These are phyloP conservation scores for Netelia inedita DNA, from an alignment of 2,888 invertebrate species.

Conservation along the genomic window DNA sequence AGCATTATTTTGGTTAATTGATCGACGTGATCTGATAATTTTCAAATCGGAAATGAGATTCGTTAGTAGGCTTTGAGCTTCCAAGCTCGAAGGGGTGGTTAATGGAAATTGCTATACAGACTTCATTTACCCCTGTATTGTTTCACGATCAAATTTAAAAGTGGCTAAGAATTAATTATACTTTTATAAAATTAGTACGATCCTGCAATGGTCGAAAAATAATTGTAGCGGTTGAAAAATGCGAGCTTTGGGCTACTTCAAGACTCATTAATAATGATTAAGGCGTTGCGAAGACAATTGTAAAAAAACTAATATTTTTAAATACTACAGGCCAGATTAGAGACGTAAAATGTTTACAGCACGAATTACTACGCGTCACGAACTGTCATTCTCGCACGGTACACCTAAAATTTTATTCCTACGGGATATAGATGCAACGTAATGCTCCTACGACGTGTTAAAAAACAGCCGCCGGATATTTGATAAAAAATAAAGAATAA, in stretches of 20 bases:
- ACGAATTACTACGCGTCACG: constrained; percentile 10
- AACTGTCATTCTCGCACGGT: constrained; percentile 6
- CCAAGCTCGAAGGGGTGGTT: background rate
- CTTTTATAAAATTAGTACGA: too few species aligned
- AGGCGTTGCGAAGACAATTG: constrained; percentile 8
- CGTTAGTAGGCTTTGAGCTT: constrained; percentile 2
- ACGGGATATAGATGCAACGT: constrained; percentile 7
- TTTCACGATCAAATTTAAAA: constrained; percentile 31
- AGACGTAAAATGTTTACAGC: constrained; percentile 44
- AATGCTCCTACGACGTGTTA: constrained; percentile 18
- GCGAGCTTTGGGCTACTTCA: background rate
- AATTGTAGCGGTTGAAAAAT: too few species aligned
- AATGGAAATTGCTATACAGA: constrained; percentile 9
- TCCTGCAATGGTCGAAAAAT: too few species aligned
- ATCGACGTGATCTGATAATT: constrained; percentile 4
- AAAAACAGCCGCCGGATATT: constrained; percentile 31
- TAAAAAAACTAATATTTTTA: constrained; percentile 38
- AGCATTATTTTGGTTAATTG: constrained; percentile 26
- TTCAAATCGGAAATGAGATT: constrained; percentile 29
- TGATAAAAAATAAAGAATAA: constrained; percentile 3
- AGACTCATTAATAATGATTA: constrained; percentile 14
- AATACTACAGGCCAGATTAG: constrained; percentile 32
- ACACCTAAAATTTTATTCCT: background rate
- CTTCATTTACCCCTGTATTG: constrained; percentile 4
- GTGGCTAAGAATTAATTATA: background rate